These are phyloP conservation scores for Lordiphosa andalusiaca DNA, from an alignment of 2,888 invertebrate species.

Conservation along the genomic window DNA sequence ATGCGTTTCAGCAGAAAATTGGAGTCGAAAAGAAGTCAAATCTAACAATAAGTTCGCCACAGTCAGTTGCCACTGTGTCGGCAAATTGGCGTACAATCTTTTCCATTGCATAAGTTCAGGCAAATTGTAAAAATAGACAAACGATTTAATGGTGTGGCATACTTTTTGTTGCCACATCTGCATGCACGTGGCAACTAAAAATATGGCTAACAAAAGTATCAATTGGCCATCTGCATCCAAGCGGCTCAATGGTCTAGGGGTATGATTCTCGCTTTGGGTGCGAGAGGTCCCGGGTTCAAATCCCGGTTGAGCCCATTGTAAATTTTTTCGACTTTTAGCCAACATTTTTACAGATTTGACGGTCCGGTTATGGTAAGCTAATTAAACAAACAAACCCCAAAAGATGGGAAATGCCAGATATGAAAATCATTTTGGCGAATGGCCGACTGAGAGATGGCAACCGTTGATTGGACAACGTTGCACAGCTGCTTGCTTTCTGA, in stretches of 20 bases:
- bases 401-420: constrained; percentile 54
- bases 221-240: constrained; percentile 18
- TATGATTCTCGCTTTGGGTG: constrained; percentile 80
- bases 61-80: too few species aligned
- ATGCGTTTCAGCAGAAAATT: not conserved
- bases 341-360: constrained; percentile 25
- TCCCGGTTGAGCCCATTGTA: constrained; percentile 78
- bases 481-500: constrained; percentile 22
- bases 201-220: constrained; percentile 22
- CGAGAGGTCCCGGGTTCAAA: constrained; percentile 80
- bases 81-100: not conserved
- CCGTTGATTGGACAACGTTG: constrained; percentile 46
- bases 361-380: constrained; percentile 36
- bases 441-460: constrained; percentile 51
- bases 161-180: constrained; percentile 33
- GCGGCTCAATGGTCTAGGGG: constrained; percentile 80
- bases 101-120: constrained; percentile 30
- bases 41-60: too few species aligned
- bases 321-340: constrained; percentile 20
- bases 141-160: constrained; percentile 24
- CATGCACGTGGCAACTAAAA: constrained; percentile 27
- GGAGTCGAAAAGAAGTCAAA: too few species aligned
- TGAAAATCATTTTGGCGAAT: constrained; percentile 44
- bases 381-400: constrained; percentile 51
- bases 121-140: not conserved